Evolutionary conservation across 2,113 vertebrate species (phyloP), one percentile per base, ranked within the genome.

Genomic region (Sisor rabdophorus): DNA sequence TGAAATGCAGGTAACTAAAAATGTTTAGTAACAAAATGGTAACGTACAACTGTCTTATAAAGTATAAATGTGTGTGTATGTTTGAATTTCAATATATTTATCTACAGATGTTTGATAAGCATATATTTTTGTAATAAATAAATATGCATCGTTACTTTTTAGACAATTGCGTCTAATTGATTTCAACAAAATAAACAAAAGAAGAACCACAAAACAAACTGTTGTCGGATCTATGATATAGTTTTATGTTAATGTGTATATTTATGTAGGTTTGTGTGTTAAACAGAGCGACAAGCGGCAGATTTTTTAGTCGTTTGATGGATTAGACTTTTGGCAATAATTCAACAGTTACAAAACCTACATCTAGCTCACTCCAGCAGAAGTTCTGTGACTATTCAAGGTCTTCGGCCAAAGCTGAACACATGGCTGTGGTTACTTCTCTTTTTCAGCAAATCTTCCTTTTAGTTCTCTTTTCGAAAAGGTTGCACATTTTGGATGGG

Each of bases 401-500:
- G 1, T 52, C 24, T 11, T 7, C 4, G 20, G 47, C 47, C 47
- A 69, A 59, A 69, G 65, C 16, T 28, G 47, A 69, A 52, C 65
- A 69, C 47, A 69, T 52, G 44, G 47, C 28, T 2, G 17, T 50
- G 24, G 44, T 69, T 69, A 48, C 19, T 52, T 50, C 26, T 52
- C 1, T 24, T 19, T 59, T 30, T 19, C 48, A 22, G 0, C 56
- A 17, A 19, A 26, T 59, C 17, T 17, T 24, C 20, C 48, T 30
- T 28, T 52, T 20, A 9, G 6, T 61, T 13, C 24, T 72, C 12
- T 11, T 73, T 22, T n/a, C 12, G 64, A 26, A 55, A 73, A 26
- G 59, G 9, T 58, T 76, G 20, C 26, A 85, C 78, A 73, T 71
- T 79, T 71, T 81, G 82, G 73, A 85, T 84, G 84, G 80, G 82